A percentile compares a stretch with the other conserved stretches of the same genome.
Conservation (phyloP, 2,113 vertebrate species). For the Pseudonaja textilis region DNA sequence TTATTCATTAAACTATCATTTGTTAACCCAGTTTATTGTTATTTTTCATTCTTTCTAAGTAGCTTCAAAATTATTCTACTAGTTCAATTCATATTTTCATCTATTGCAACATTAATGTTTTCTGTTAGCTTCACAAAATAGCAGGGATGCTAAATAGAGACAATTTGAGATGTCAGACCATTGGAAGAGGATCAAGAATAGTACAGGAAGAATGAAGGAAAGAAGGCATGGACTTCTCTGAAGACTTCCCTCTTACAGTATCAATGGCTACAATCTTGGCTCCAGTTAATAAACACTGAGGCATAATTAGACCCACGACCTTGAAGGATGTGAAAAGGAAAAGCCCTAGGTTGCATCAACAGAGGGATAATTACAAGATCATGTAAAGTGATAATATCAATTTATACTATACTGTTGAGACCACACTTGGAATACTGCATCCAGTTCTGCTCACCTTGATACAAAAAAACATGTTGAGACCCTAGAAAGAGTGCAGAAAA, state of each 20-base stretch:
- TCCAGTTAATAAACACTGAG: neutral
- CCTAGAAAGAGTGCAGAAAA: neutral
- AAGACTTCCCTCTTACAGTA: neutral
- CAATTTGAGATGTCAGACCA: neutral
- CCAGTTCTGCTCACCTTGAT: neutral
- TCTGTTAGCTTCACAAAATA: neutral
- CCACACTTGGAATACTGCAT: neutral
- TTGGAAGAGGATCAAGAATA: neutral
- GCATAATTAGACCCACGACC: neutral
- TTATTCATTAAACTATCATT: neutral
- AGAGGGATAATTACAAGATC: neutral
- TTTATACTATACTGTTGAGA: neutral
- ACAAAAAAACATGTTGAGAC: neutral
- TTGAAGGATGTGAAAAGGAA: neutral
- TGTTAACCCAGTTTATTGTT: constrained; percentile 2
- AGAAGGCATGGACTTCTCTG: neutral
- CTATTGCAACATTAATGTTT: neutral
- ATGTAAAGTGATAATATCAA: neutral
- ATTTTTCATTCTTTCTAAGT: constrained; percentile 15
- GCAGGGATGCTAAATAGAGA: neutral
- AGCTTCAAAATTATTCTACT: neutral
- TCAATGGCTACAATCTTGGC: neutral
- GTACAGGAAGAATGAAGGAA: neutral
- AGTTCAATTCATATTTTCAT: neutral
- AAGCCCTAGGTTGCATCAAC: neutral